Conservation (phyloP, 2,113 vertebrate genomes). For the Hyperoodon ampullatus region DNA sequence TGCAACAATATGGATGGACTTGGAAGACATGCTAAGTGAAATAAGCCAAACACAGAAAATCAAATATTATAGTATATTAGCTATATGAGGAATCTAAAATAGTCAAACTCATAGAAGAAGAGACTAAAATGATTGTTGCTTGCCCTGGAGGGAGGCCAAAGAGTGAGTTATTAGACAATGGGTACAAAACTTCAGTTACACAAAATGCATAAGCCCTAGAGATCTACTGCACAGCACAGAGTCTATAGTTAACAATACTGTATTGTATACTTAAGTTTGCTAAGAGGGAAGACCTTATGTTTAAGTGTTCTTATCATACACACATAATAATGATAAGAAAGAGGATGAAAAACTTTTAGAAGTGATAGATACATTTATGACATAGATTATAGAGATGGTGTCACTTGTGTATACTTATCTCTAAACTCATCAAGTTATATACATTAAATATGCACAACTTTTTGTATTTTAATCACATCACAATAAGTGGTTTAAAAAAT, state of each 20-base stretch:
- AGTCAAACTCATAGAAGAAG: neutral
- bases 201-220: neutral
- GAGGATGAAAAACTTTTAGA: neutral
- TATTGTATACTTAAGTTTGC: neutral
- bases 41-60: neutral
- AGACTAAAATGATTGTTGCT: neutral
- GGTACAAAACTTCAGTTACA: neutral
- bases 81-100: neutral
- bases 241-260: neutral
- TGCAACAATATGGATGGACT: neutral
- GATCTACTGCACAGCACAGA: neutral
- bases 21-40: neutral
- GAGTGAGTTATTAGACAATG: neutral
- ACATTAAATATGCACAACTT: neutral
- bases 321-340: neutral
- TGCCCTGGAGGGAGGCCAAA: neutral
- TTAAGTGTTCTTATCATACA: neutral
- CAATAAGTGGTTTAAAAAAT: neutral
- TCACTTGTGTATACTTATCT: neutral
- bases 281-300: neutral
- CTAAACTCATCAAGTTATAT: neutral
- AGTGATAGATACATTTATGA: neutral
- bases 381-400: neutral
- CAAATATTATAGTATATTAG: neutral
- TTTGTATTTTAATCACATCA: neutral